Evolutionary conservation across 2,797 vertebrate genomes (phyloP), one percentile per base, ranked within the genome.

Genomic region (Margarornis squamiger): DNA sequence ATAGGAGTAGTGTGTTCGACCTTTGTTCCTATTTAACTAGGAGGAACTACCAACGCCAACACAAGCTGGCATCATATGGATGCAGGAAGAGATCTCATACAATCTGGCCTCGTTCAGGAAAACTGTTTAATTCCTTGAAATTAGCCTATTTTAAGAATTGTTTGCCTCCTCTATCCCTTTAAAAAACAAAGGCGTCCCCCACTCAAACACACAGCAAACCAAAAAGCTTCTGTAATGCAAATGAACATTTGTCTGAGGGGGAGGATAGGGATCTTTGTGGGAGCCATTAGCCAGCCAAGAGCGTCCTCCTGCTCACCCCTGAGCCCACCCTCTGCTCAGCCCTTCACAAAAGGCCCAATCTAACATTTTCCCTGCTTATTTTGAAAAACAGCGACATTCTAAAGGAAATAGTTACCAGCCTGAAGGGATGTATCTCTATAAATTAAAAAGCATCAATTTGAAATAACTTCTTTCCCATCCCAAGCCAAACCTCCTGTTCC

Each of bases 141-240:
- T 63, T 9, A 55, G 77, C 51, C 23, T 72, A 80, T 45, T 92
- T 88, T 72, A 66, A 45, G 6, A 96, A 94, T 52, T 10, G 54
- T 51, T 76, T 79, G 55, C 43, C 32, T 93, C 89, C 92, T 92
- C 86, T 61, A 76, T 17, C 66, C 58, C 6, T 1, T 65, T 65
- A 61, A 75, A 77, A 92, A 88, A 36, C 63, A 90, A 70, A 65
- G 72, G 45, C 3, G 0, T 8, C 24, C 65, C 36, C 16, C 61
- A 45, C 48, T 72, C 86, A 72, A 95, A 94, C 39, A 92, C 87
- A 91, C 82, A 90, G 54, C 36, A 39, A 88, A 5, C 24, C 1
- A 0, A 83, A 80, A 15, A 74, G 70, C 34, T 76, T 95, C 73
- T 93, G 68, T 93, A 94, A 94, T 90, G 93, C 78, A 96, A 95